phyloP scores from a whole-genome alignment of 2,113 vertebrate species.

The Lutjanus erythropterus region DNA sequence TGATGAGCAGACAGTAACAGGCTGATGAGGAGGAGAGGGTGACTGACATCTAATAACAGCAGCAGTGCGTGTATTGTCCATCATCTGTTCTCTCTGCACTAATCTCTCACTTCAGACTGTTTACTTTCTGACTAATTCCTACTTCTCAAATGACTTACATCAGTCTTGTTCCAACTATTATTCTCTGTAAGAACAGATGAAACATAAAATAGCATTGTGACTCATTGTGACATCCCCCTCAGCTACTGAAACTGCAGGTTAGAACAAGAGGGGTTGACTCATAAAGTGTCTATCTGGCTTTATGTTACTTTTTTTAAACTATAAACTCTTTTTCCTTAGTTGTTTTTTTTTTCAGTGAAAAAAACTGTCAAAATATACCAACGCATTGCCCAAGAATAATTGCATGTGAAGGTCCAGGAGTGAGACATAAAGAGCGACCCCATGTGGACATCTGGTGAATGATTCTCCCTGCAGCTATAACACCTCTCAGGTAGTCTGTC shows the following conservation, averaged over 20 bases:
- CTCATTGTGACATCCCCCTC: background rate
- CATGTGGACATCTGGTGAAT: conserved; percentile 60
- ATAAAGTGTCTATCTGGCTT: background rate
- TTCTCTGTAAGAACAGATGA: background rate
- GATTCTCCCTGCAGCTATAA: conserved; percentile 9
- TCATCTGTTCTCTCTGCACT: conserved; percentile 32
- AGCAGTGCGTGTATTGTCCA: background rate
- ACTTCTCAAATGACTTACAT: background rate
- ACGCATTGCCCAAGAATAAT: background rate
- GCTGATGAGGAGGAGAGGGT: conserved; percentile 42
- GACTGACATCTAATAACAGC: background rate
- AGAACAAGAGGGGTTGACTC: background rate
- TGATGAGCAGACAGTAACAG: conserved; percentile 49
- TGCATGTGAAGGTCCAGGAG: background rate
- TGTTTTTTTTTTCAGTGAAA: background rate
- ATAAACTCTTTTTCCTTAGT: background rate
- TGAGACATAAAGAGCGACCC: conserved; percentile 60
- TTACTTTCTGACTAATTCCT: background rate
- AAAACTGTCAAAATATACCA: background rate
- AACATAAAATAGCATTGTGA: background rate
- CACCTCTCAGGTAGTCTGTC: conserved; percentile 14
- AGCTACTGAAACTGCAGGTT: background rate
- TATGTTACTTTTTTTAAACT: background rate
- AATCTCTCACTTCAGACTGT: background rate
- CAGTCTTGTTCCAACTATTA: background rate